Base-by-base conservation (phyloP, 1,140 invertebrate genomes). In the Stegodyphus dumicola region DNA sequence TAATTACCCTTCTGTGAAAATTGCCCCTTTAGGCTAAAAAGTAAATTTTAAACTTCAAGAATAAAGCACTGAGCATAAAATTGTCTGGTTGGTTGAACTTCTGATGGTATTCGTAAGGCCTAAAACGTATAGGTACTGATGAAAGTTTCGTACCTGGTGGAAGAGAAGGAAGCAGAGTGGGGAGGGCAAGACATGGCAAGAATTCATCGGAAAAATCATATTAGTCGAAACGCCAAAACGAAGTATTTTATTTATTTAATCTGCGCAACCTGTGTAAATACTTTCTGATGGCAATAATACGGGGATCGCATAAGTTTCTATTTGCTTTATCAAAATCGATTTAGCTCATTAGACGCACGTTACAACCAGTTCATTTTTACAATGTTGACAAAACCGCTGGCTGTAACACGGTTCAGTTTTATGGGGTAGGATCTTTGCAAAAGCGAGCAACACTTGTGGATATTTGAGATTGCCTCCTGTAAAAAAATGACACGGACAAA, bases 281-380 rank as follows among this genome's bases (percentile, higher is more conserved):
- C 9, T 67, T 67, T 69, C 48, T 77, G 75, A 56, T 67, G 11
- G 65, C 65, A n/a, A n/a, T 67, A 67, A 67, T 67, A 67, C 11
- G 15, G 10, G 17, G 2, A 17, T 64, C 77, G 18, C 65, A 78
- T 77, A 77, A 67, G 64, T 51, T 78, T 67, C 15, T 78, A 69
- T 78, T 78, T 78, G 17, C 77, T 78, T 69, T 78, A 78, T 69
- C 77, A 69, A 78, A 78, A 78, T 78, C 77, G 77, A 78, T 78
- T 78, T 78, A 78, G 77, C 52, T 15, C 77, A 52, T 53, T 66
- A 53, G 48, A 52, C 49, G 65, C 65, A 78, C 65, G 77, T 51
- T 10, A 65, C 52, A 15, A n/a, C 73, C 52, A 56, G 53, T 65
- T 78, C 77, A 78, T 65, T 78, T 78, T 69, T 54, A 52, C 65